These are phyloP conservation scores for Furnarius figulus DNA, from an alignment of 2,113 vertebrate genomes.

Conservation along the genomic window DNA sequence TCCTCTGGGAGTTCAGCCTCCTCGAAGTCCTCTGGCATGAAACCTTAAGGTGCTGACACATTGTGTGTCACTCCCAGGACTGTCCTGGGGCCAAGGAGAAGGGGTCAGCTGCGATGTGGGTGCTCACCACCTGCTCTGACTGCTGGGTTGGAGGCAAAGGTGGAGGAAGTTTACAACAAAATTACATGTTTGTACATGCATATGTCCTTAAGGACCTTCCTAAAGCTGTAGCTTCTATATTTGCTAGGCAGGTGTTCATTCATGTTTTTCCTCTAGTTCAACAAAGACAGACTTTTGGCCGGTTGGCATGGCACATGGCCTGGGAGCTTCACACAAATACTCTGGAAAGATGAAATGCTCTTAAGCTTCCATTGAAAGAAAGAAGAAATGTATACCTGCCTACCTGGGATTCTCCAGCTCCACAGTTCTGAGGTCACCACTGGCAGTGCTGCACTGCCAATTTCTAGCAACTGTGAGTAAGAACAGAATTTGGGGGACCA, in stretches of 20 bases:
- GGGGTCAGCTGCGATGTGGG: not conserved
- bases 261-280: not conserved
- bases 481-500: not conserved
- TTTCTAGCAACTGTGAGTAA: not conserved
- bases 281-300: not conserved
- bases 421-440: not conserved
- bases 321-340: not conserved
- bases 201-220: not conserved
- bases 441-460: not conserved
- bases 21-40: not conserved
- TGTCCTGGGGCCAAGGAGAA: not conserved
- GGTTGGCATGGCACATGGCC: accelerated
- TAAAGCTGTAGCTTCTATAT: not conserved
- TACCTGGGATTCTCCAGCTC: not conserved
- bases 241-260: not conserved
- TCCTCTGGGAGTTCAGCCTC: not conserved
- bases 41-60: accelerated
- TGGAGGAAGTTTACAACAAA: not conserved
- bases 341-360: not conserved
- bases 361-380: not conserved
- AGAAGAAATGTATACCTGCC: not conserved
- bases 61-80: not conserved
- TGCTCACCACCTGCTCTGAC: not conserved
- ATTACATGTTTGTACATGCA: accelerated
- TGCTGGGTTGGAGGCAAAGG: not conserved